Percentiles rank a stretch among this genome's conserved stretches.
phyloP scores from a whole-genome alignment of 1,140 invertebrate genomes.

The Scaptomyza hsui region DNA sequence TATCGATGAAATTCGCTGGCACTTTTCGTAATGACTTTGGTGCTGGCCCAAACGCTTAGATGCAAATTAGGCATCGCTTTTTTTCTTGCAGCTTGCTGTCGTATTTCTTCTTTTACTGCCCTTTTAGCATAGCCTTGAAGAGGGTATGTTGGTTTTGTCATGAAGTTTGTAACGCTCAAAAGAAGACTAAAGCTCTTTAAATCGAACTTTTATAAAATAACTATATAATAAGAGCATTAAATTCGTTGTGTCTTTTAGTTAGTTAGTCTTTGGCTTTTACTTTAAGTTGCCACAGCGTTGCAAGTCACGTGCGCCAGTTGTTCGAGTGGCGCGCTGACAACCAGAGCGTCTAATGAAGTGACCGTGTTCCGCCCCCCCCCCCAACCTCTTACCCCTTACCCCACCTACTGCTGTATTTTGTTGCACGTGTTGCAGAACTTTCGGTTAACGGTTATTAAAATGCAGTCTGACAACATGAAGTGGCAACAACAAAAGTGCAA shows the following conservation, averaged over 20 bases:
- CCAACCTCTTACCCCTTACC: conserved; percentile 7
- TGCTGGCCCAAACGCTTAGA: conserved; percentile 23
- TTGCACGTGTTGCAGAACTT: conserved; percentile 77
- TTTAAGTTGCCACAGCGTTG: conserved; percentile 29
- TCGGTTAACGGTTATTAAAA: conserved; percentile 81
- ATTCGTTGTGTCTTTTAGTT: neutral
- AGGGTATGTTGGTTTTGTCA: neutral
- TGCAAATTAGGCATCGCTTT: conserved; percentile 63
- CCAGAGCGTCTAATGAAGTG: conserved; percentile 61
- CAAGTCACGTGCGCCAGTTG: conserved; percentile 75
- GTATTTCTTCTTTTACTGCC: neutral
- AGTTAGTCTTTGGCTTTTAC: neutral
- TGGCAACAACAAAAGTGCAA: conserved; percentile 71
- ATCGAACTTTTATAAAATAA: no score
- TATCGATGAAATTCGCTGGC: conserved; percentile 55
- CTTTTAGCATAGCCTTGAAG: neutral
- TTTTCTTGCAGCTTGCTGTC: conserved; percentile 12
- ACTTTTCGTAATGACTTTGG: conserved; percentile 69
- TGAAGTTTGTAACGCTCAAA: neutral
- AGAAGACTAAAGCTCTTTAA: no score
- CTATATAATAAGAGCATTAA: neutral
- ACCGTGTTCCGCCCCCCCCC: conserved; percentile 21
- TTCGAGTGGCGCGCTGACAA: conserved; percentile 57
- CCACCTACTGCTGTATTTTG: neutral
- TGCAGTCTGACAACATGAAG: conserved; percentile 74